Conservation (phyloP, 2,797 vertebrate genomes). For the Anableps anableps region DNA sequence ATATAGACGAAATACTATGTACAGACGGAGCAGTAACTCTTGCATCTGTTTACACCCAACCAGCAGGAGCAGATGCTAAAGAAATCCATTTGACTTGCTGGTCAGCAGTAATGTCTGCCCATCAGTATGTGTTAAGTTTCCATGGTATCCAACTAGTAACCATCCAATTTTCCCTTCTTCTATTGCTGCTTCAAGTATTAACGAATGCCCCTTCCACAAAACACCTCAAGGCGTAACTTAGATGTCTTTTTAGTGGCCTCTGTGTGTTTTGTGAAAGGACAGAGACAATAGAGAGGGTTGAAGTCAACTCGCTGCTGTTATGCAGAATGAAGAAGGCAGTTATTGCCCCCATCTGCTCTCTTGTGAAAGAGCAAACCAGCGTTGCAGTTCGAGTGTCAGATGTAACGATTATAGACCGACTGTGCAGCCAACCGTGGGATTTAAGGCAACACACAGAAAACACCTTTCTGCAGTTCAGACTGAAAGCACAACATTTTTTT, state of each 20-base stretch:
- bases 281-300: neutral
- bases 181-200: neutral
- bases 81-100: too few species aligned
- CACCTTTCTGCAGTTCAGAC: neutral
- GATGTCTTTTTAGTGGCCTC: neutral
- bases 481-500: too few species aligned
- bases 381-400: neutral
- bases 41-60: neutral
- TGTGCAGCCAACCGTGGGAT: neutral
- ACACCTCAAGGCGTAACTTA: neutral
- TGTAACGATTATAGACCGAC: neutral
- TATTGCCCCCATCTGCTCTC: too few species aligned
- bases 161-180: neutral
- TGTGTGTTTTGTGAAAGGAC: neutral
- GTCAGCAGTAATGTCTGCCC: too few species aligned
- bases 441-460: neutral
- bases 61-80: neutral
- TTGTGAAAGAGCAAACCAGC: too few species aligned
- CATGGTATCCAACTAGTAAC: neutral
- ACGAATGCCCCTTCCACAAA: neutral
- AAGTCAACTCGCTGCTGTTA: neutral
- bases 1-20: too few species aligned
- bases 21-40: too few species aligned
- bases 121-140: too few species aligned
- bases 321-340: neutral